A percentile compares a stretch with the other conserved stretches of the same genome.
phyloP scores from a whole-genome alignment of 2,113 vertebrate genomes.

The Clinocottus analis region DNA sequence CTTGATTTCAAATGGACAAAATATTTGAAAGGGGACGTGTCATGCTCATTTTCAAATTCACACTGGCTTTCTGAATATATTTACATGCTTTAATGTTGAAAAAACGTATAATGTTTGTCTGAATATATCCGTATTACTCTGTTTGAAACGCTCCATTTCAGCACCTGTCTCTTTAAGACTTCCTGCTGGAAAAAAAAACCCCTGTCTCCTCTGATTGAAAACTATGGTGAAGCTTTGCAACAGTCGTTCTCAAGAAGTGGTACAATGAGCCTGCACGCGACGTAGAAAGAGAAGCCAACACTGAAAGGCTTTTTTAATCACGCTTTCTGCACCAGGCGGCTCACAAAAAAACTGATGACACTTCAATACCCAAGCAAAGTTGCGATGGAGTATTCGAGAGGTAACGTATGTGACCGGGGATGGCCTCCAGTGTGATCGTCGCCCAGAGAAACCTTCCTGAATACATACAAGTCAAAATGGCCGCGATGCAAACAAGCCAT shows the following conservation, averaged over 20 bases:
- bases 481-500: background rate
- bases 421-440: background rate
- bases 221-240: background rate
- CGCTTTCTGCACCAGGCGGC: background rate
- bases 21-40: background rate
- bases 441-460: background rate
- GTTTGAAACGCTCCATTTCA: background rate
- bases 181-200: background rate
- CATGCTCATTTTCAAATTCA: background rate
- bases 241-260: background rate
- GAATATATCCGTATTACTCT: background rate
- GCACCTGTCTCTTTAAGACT: background rate
- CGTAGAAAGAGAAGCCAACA: no score
- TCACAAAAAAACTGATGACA: background rate
- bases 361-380: background rate
- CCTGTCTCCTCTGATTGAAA: background rate
- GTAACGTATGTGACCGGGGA: background rate
- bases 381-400: background rate
- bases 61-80: background rate
- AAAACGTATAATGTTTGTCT: background rate
- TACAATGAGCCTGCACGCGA: no score
- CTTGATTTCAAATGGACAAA: background rate
- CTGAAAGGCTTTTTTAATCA: background rate
- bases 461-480: background rate
- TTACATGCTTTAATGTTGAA: background rate